Conservation (phyloP, 2,888 invertebrate species). For the Leucophenga maculata region DNA sequence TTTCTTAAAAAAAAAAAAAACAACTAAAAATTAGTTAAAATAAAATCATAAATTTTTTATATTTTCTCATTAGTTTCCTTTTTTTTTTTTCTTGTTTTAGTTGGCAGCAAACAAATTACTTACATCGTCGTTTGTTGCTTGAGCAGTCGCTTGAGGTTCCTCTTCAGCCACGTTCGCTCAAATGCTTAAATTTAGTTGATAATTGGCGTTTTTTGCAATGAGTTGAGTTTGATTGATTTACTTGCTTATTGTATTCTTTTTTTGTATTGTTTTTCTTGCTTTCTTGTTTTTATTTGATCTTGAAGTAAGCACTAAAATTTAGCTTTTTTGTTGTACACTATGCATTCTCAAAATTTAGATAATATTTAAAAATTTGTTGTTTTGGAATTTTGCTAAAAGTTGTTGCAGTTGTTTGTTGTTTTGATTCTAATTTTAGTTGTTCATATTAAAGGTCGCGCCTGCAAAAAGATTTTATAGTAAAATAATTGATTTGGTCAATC, state of each 20-base stretch:
- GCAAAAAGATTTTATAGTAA: too few relatives aligned
- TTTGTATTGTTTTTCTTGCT: background rate
- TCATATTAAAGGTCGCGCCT: too few relatives aligned
- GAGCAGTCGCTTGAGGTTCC: conserved; percentile 10
- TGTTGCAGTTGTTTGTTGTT: too few relatives aligned
- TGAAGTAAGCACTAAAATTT: background rate
- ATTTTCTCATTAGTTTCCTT: too few relatives aligned
- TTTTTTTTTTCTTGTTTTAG: background rate
- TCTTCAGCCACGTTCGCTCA: conserved; percentile 28
- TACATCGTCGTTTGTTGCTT: conserved; percentile 20
- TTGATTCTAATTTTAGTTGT: too few relatives aligned
- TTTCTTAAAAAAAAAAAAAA: too few relatives aligned
- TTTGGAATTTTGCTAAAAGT: too few relatives aligned
- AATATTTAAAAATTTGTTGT: too few relatives aligned
- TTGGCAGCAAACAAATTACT: conserved; percentile 12
- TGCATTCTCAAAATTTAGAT: too few relatives aligned
- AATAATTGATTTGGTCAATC: too few relatives aligned
- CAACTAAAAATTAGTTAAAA: too few relatives aligned
- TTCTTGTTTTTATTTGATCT: background rate
- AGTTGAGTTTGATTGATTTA: background rate
- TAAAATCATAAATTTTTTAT: too few relatives aligned
- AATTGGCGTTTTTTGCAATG: background rate
- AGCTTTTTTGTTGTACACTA: background rate
- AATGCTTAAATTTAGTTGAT: conserved; percentile 9
- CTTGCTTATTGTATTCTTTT: background rate